These are phyloP conservation scores for Aricia artaxerxes DNA, from an alignment of 2,888 invertebrate species.

Conservation along the genomic window DNA sequence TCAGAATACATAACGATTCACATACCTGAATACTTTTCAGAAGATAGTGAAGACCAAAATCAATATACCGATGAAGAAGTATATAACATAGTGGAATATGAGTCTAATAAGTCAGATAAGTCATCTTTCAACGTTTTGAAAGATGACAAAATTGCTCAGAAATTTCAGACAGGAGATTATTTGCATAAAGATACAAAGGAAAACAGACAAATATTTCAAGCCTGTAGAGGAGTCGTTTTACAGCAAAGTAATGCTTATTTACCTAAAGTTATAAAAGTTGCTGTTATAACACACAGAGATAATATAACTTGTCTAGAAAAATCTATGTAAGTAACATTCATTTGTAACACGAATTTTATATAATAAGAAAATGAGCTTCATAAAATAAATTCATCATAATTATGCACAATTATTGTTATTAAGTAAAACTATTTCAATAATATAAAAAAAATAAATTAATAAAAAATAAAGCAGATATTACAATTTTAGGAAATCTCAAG, in stretches of 20 bases:
- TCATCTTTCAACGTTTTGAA: conserved; percentile 36
- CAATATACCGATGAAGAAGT: conserved; percentile 64
- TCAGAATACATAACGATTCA: conserved; percentile 61
- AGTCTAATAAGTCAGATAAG: conserved; percentile 50
- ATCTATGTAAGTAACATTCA: conserved; percentile 55
- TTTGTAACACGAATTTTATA: background rate
- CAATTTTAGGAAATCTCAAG: conserved; percentile 54
- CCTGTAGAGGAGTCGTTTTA: conserved; percentile 53
- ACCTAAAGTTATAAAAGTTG: conserved; percentile 58
- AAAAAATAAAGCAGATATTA: conserved; percentile 7
- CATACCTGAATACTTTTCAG: conserved; percentile 63
- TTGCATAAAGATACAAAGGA: conserved; percentile 45
- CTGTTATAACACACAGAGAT: conserved; percentile 58
- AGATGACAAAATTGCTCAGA: conserved; percentile 36
- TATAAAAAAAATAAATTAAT: background rate
- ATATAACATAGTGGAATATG: conserved; percentile 67
- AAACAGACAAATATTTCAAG: conserved; percentile 47
- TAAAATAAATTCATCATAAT: background rate
- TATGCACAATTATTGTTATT: background rate
- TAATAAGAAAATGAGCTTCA: no score
- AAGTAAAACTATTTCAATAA: background rate
- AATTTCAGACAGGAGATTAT: conserved; percentile 47
- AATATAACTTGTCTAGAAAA: conserved; percentile 50
- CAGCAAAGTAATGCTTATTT: conserved; percentile 55
- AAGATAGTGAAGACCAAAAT: conserved; percentile 47